phyloP scores from a whole-genome alignment of 2,797 vertebrate species.

The Gymnoscopelus microlampas region DNA sequence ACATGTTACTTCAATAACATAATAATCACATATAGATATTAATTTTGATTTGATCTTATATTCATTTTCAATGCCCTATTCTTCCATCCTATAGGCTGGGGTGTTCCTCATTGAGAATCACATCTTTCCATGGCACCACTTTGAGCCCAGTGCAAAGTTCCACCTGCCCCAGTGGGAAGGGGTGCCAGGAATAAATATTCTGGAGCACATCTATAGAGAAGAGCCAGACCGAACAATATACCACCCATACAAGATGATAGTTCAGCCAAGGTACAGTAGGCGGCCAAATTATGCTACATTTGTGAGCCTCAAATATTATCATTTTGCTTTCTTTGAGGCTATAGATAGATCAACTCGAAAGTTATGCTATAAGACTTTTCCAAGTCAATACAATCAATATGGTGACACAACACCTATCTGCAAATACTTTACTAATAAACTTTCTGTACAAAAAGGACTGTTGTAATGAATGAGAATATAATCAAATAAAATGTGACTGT shows the following conservation, averaged over 20 bases:
- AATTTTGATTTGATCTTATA: not conserved
- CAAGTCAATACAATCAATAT: too few species aligned
- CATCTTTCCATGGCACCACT: slow-evolving; percentile 72
- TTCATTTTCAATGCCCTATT: slow-evolving; percentile 5
- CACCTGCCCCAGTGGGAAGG: too few species aligned
- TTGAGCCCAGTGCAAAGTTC: slow-evolving; percentile 29
- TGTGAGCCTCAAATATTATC: too few species aligned
- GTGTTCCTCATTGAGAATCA: slow-evolving; percentile 81
- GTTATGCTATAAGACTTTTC: too few species aligned
- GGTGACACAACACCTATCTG: too few species aligned
- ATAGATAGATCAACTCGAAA: too few species aligned
- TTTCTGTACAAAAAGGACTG: too few species aligned
- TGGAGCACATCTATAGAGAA: slow-evolving; percentile 52
- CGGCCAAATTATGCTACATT: not conserved
- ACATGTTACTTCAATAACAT: too few species aligned
- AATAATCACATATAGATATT: not conserved
- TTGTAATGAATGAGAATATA: too few species aligned
- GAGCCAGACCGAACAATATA: not conserved
- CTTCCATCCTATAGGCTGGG: not conserved
- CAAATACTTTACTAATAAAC: too few species aligned
- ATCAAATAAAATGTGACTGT: too few species aligned
- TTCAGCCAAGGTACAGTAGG: slow-evolving; percentile 56
- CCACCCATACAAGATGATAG: slow-evolving; percentile 63
- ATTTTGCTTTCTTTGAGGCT: not conserved
- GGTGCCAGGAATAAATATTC: too few species aligned